Evolutionary conservation across 23 tunicate genomes (phyloP).

Genomic region (Halocynthia roretzi): DNA sequence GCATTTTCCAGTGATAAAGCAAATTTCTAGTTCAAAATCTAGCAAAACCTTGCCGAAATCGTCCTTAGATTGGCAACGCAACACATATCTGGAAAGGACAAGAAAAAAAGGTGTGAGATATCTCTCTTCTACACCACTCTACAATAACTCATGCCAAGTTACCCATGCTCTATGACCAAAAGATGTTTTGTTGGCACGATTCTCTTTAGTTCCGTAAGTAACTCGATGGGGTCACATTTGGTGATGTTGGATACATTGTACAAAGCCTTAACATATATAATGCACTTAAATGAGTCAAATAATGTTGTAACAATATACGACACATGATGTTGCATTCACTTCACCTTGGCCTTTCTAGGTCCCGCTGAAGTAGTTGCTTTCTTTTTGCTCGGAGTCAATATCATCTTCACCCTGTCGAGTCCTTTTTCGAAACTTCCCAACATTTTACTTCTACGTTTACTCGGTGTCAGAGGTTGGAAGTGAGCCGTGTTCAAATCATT

Average conservation of each 20-base stretch:
- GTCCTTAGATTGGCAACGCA: slow-evolving; percentile 67
- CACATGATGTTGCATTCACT: not conserved
- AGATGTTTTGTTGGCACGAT: slow-evolving; percentile 60
- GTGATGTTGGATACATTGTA: slow-evolving; percentile 69
- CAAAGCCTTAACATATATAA: slow-evolving; percentile 19
- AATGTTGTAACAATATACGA: not conserved
- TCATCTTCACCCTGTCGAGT: slow-evolving; percentile 72
- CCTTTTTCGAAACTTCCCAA: slow-evolving; percentile 97
- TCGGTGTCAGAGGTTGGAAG: slow-evolving; percentile 73
- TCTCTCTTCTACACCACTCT: not conserved
- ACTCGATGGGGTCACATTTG: slow-evolving; percentile 49
- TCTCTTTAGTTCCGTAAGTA: slow-evolving; percentile 49
- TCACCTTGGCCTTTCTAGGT: slow-evolving; percentile 63
- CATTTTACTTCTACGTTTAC: slow-evolving; percentile 44
- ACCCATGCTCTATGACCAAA: slow-evolving; percentile 52
- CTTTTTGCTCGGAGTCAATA: slow-evolving; percentile 72
- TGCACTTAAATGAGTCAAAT: not conserved
- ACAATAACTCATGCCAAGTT: not conserved
- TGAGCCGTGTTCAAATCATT: slow-evolving; percentile 69
- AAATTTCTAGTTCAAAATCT: slow-evolving; percentile 88
- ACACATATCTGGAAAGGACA: slow-evolving; percentile 33
- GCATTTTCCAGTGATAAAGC: slow-evolving; percentile 54
- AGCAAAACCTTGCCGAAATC: slow-evolving; percentile 78
- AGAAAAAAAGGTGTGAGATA: not conserved
- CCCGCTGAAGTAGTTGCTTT: slow-evolving; percentile 29